Base-by-base conservation (phyloP, 2,797 vertebrate species). In the Danio tinwini region DNA sequence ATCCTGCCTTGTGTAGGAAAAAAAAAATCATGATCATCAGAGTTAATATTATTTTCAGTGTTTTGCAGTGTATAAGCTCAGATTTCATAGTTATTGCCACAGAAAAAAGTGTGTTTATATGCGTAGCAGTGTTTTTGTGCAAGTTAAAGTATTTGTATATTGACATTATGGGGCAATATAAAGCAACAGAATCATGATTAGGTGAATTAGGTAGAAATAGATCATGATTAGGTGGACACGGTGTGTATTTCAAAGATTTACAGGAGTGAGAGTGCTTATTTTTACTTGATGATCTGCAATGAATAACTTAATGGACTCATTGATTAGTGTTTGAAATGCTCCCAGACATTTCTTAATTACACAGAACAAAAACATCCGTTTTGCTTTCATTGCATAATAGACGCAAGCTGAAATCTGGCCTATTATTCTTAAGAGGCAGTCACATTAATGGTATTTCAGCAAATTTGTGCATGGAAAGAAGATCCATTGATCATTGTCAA, bases 41-140 rank as follows among this genome's bases (percentile, higher is more conserved):
- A 65, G 14, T 12, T 73, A 75, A 74, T 85, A 70, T 77, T 65
- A 50, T 76, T 70, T 73, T 50, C 58, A 17, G 16, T 70, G 77
- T 74, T 17, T 13, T 64, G 12, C 55, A 64, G 62, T 53, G 2
- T 47, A 19, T 50, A 85, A 64, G 77, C 74, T 85, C 74, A 82
- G 69, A 70, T 63, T 29, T n/a, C n/a, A n/a, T n/a, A n/a, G n/a
- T n/a, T n/a, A n/a, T 29, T n/a, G 16, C 71, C 70, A 78, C 44
- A 78, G 52, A 56, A 29, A 17, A 72, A 72, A 62, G 29, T 70
- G 45, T 59, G 45, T 65, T 13, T 55, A 39, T 50, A 17, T 58
- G 53, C 59, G 14, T 44, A 47, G 69, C 11, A 53, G 70, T 67
- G 56, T 61, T 58, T 78, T 56, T n/a, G 64, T n/a, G 63, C 44